Evolutionary conservation across 2,888 invertebrate genomes (phyloP), one percentile per base, ranked within the genome.

Genomic region (Drosophila koepferae): DNA sequence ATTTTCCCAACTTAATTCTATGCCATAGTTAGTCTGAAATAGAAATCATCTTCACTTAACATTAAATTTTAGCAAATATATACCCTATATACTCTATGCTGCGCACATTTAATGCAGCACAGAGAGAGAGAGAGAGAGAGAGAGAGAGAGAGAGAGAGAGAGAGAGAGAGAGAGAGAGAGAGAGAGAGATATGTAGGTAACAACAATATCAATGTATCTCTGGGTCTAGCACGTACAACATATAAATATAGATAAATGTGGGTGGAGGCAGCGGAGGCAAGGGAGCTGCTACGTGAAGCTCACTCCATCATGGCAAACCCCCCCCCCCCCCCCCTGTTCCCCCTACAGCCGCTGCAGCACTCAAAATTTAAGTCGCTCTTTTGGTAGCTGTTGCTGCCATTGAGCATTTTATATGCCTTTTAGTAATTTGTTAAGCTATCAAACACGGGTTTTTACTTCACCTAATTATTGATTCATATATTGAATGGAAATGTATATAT

Each of bases 181-280:
- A 28, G 28, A 6, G 6, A 28, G 28, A 28, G 6, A 28, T 5
- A 6, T 28, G 28, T 54, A 38, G 53, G 62, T 28, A 59, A 65
- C 70, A 60, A 53, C 44, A 65, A 48, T 46, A 74, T 61, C 58
- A 55, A 60, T 34, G 23, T 63, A 46, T 56, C 56, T 51, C 49
- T 51, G 56, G 56, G 60, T 60, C 41, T 5, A 34, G 2, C 34
- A 51, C 31, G 43, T 20, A 58, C 58, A 23, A 3, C 58, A 44
- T 20, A 36, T 58, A 55, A 40, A 55, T 41, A 55, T 54, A 54
- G 38, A 46, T 23, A 46, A 3, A 46, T 7, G 46, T 14, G 34
- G 46, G 48, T 3, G 48, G 1, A 31, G 31, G 44, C 18, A 28
- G 28, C 28, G 28, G 28, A 20, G 20, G 20, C 28, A 6, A 6